Evolutionary conservation across 1,140 invertebrate genomes (phyloP), one percentile per base, ranked within the genome.

Genomic region (Zaprionus ghesquierei): DNA sequence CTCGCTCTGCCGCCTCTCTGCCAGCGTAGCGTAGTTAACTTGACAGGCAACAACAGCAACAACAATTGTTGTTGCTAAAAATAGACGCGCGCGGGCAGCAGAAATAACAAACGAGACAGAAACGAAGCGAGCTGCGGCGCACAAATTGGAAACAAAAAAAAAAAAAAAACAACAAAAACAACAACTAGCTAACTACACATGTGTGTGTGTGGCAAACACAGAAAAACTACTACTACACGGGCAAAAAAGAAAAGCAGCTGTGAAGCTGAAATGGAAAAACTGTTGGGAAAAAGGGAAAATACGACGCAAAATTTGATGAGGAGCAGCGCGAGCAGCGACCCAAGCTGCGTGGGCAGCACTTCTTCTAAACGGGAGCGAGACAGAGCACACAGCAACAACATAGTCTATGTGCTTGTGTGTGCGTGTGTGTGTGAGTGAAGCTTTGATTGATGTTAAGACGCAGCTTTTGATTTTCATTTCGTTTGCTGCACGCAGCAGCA

Each of bases 21-120:
- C 82, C 76, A 87, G 82, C 81, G 81, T 87, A 86, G 82, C 82
- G 75, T 86, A 86, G 82, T 87, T 87, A 87, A 87, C 80, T 81
- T 82, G 62, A 74, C 72, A 58, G 54, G 65, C 70, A 69, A 63
- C 59, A 64, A 62, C 77, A 58, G 54, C 61, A 81, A 60, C 66
- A 77, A 50, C 72, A 81, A 80, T 69, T 65, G 58, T 63, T 71
- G 69, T 77, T 84, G 84, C 84, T 87, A 87, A 87, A 87, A 87
- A 87, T 87, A 87, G 82, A 79, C 64, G 59, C 75, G 75, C 84
- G 75, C 79, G 79, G 62, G 63, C 73, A 86, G 73, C 79, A 73
- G 44, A 66, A 73, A 76, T 66, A 76, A 76, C 69, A 75, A 71
- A 65, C 66, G 60, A 76, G 71, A 87, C 75, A 79, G 66, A 81